Conservation (phyloP, 2,113 vertebrate species). For the Podiceps cristatus region DNA sequence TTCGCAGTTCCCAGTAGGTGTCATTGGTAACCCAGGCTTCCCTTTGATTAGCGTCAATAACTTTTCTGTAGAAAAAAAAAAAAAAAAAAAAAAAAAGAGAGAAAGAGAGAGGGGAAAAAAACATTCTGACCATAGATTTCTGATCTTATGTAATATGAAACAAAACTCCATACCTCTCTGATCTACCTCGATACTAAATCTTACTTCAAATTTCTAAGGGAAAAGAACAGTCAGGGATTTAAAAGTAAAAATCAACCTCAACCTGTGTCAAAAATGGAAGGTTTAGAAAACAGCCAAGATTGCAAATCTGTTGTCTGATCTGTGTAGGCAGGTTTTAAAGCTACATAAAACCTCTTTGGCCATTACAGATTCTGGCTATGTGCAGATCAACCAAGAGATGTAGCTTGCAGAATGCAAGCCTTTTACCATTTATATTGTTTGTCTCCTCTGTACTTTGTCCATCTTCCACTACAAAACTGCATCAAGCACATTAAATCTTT, state of each 20-base stretch:
- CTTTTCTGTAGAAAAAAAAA: conserved; percentile 84
- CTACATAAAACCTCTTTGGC: not conserved
- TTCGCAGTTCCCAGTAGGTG: conserved; percentile 96
- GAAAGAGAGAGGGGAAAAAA: not conserved
- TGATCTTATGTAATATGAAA: not conserved
- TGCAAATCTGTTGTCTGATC: not conserved
- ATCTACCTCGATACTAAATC: not conserved
- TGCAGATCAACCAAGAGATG: not conserved
- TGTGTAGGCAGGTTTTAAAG: not conserved
- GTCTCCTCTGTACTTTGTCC: not conserved
- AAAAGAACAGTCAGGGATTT: not conserved
- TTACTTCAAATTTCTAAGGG: not conserved
- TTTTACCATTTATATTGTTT: not conserved
- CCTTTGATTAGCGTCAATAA: conserved; percentile 91
- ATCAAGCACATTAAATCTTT: not conserved
- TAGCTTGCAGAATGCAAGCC: not conserved
- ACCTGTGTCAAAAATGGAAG: not conserved
- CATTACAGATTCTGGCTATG: not conserved
- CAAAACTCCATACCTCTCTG: not conserved
- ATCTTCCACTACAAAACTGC: not conserved
- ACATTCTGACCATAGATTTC: not conserved
- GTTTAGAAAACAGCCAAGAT: not conserved
- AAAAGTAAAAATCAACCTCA: not conserved
- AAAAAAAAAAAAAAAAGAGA: not conserved
- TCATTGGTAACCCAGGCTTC: conserved; percentile 97